Evolutionary conservation across 2,888 invertebrate genomes (phyloP), one percentile per base, ranked within the genome.

Genomic region (Spisula solida): DNA sequence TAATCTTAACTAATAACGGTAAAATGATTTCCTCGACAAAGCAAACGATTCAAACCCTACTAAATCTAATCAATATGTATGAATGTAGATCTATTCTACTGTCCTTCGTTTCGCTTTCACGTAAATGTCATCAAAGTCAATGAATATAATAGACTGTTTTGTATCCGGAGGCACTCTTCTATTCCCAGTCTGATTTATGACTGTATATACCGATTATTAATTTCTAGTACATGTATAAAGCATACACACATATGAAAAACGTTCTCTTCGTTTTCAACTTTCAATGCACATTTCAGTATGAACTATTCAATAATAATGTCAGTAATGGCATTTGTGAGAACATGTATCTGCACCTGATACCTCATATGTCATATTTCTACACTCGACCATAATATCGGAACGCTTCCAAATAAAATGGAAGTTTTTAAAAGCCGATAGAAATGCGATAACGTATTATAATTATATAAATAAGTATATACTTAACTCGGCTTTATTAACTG

Each of bases 121-220:
- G 75, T 75, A 34, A 16, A 14, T 75, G 75, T 18, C 75, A 75
- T 34, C 75, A 75, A 75, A 75, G 70, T 31, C 75, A 31, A 75
- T 18, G 75, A 34, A 34, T 34, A 31, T 18, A 34, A 75, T 75
- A 0, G 34, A 66, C n/a, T 5, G 25, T 66, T 25, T 66, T 66
- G 12, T 66, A 66, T 25, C n/a, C 60, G 10, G 60, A 2, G 12
- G 25, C n/a, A 66, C 60, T 0, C n/a, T 66, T 66, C 1, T 34
- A 34, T 31, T 75, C 31, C 31, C 20, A 8, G 31, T 34, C 20
- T 75, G 31, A 75, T 75, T 75, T 34, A 75, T 34, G 16, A 16
- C 31, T 75, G 31, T 16, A 34, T 34, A 75, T 31, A 75, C 75
- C 75, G 5, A 75, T 31, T 31, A 75, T 75, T 16, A 75, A 75